Conservation (phyloP, 2,888 invertebrate genomes). For the Drosophila atroscutellata region DNA sequence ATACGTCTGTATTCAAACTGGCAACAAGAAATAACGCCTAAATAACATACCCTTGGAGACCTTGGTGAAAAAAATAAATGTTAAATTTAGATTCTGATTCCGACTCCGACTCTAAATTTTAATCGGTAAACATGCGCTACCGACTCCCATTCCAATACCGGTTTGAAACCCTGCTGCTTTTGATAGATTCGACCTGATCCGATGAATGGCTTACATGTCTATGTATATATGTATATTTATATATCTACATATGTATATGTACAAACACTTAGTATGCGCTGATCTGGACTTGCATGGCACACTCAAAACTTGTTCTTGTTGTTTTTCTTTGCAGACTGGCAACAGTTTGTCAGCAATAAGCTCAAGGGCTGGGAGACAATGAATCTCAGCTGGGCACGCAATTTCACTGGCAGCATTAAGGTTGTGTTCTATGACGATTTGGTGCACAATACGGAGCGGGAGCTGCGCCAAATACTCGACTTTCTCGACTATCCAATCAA, state of each 20-base stretch:
- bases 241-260: not conserved
- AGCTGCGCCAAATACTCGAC: constrained; percentile 87
- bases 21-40: not conserved
- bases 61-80: not conserved
- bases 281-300: not conserved
- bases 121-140: not conserved
- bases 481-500: constrained; percentile 87
- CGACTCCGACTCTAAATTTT: not conserved
- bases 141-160: not conserved
- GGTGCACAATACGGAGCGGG: constrained; percentile 87
- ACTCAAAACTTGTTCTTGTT: not conserved
- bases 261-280: not conserved
- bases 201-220: not conserved
- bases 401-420: constrained; percentile 89
- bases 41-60: not conserved
- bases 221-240: not conserved
- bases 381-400: constrained; percentile 89
- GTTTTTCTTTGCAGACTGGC: constrained; percentile 87
- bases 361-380: constrained; percentile 89
- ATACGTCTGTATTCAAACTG: too few species aligned
- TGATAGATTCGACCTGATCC: not conserved
- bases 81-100: not conserved
- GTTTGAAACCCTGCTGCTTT: not conserved
- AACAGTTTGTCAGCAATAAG: constrained; percentile 89
- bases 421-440: constrained; percentile 90